Percentiles rank a stretch among this genome's conserved stretches.
phyloP scores from a whole-genome alignment of 2,888 invertebrate species.

The Anagyrus pseudococci region DNA sequence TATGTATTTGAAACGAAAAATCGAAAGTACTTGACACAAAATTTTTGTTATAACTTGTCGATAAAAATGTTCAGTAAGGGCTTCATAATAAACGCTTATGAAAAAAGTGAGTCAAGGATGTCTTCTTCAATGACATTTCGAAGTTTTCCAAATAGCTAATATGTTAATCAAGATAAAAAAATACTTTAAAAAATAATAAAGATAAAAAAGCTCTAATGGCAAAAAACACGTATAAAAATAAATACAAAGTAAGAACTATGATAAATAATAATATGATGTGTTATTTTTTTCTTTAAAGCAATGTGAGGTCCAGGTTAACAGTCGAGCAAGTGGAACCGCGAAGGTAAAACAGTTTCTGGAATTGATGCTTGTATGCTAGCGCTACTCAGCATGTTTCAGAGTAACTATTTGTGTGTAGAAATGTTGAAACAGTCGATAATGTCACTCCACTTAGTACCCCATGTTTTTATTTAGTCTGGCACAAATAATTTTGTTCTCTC shows the following conservation, averaged over 20 bases:
- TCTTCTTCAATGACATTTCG: slow-evolving; percentile 21
- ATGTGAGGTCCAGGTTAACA: slow-evolving; percentile 53
- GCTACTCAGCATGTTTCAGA: slow-evolving; percentile 42
- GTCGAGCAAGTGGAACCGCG: slow-evolving; percentile 57
- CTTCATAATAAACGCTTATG: slow-evolving; percentile 40
- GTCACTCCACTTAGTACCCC: slow-evolving; percentile 1
- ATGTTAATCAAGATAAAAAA: background rate
- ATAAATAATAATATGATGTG: slow-evolving; percentile 28
- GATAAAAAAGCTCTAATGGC: no score
- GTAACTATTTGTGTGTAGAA: slow-evolving; percentile 19
- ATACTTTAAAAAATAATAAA: background rate
- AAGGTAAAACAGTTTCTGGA: slow-evolving; percentile 54
- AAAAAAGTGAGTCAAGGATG: slow-evolving; percentile 48
- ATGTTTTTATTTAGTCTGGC: background rate
- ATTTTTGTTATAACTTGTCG: slow-evolving; percentile 8
- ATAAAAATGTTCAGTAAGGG: slow-evolving; percentile 35
- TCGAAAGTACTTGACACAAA: no score
- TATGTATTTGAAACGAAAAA: no score
- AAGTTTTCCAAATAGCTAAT: background rate
- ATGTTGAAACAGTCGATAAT: slow-evolving; percentile 17
- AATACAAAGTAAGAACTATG: background rate
- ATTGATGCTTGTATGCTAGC: slow-evolving; percentile 44
- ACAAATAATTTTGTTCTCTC: background rate
- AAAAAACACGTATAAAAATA: background rate
- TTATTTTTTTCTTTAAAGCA: slow-evolving; percentile 54